Percentiles rank a stretch among this genome's conserved stretches.
phyloP scores from a whole-genome alignment of 1,140 invertebrate genomes.

The Reticulitermes speratus region DNA sequence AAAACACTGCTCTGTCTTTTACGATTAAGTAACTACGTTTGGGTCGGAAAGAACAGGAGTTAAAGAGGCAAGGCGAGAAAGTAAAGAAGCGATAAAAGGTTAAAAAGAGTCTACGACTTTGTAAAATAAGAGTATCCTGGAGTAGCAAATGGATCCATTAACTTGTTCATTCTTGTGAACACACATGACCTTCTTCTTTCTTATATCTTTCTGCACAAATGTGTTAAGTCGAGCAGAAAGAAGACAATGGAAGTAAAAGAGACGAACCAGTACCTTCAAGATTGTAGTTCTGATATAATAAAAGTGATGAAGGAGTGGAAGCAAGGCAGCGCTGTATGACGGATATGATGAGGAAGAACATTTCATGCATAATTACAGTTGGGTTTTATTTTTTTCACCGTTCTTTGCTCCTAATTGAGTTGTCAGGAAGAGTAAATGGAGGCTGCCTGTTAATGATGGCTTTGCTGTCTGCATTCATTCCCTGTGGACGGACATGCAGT shows the following conservation, averaged over 20 bases:
- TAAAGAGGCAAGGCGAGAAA: not conserved
- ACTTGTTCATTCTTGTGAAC: not conserved
- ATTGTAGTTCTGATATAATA: conserved; percentile 8
- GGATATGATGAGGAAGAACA: not conserved
- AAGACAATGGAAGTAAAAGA: not conserved
- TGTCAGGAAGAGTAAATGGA: not conserved
- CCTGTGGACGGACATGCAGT: not conserved
- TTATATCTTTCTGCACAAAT: not conserved
- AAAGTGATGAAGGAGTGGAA: not conserved
- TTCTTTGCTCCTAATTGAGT: conserved; percentile 17
- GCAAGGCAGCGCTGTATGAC: not conserved
- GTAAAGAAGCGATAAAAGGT: not conserved
- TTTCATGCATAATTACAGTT: conserved; percentile 16
- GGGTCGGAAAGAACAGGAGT: not conserved
- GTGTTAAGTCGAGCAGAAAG: not conserved
- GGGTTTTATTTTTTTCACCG: not conserved
- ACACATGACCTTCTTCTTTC: not conserved
- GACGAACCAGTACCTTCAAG: not conserved
- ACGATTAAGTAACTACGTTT: not conserved
- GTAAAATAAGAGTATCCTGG: not conserved
- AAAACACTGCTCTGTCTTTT: not conserved
- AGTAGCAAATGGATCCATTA: not conserved
- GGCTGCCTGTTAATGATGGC: not conserved
- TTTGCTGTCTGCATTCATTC: not conserved
- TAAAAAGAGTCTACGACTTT: not conserved